Percentiles rank a stretch among this genome's conserved stretches.
Evolutionary conservation across 2,797 vertebrate species (phyloP).

Genomic region (Geotria australis): DNA sequence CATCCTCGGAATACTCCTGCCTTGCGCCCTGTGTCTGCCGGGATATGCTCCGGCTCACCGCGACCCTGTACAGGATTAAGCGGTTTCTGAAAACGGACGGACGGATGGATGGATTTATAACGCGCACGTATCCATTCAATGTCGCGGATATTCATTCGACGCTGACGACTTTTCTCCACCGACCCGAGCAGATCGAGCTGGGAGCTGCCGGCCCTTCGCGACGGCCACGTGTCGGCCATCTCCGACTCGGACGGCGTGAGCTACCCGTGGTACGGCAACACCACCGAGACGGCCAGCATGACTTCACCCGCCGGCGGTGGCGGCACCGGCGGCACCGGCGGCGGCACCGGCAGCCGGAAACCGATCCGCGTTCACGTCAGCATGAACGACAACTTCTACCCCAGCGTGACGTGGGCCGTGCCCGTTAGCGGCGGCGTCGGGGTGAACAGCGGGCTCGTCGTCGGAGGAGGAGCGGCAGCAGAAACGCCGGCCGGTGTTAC

Average conservation of each 20-base stretch:
- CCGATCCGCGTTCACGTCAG: constrained; percentile 43
- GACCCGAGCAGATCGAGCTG: constrained; percentile 63
- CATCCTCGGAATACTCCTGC: too few species aligned
- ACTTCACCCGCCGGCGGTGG: too few species aligned
- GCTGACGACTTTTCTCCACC: too few species aligned
- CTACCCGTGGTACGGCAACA: constrained; percentile 97
- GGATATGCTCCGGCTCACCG: too few species aligned
- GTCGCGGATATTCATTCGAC: too few species aligned
- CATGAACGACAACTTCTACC: constrained; percentile 99
- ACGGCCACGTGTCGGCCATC: constrained; percentile 72
- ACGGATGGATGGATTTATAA: too few species aligned
- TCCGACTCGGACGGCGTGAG: constrained; percentile 89
- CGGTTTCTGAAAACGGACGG: too few species aligned
- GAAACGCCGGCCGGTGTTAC: background rate
- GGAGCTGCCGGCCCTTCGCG: constrained; percentile 76
- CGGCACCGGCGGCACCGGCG: constrained; percentile 15
- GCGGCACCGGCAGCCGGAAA: constrained; percentile 18
- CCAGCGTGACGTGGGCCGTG: constrained; percentile 89
- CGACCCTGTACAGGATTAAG: too few species aligned
- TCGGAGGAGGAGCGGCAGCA: background rate
- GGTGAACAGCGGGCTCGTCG: background rate
- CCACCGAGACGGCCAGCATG: constrained; percentile 77
- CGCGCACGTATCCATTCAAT: too few species aligned
- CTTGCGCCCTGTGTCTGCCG: too few species aligned
- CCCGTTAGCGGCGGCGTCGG: constrained; percentile 72